Evolutionary conservation across 2,888 invertebrate species (phyloP), one percentile per base, ranked within the genome.

Genomic region (Cephus pygmeus): DNA sequence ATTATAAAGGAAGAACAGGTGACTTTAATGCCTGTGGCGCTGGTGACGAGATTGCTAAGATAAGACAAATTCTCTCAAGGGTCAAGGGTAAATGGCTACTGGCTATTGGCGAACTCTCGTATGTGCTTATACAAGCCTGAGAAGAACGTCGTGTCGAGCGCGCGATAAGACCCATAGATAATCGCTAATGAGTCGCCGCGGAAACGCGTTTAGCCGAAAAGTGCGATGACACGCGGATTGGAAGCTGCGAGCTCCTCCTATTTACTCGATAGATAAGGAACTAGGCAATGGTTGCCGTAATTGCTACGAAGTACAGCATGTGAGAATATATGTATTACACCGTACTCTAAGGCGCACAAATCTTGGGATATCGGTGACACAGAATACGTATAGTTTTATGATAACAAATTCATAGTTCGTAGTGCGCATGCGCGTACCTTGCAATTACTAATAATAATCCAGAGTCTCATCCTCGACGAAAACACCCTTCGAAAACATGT

Each of bases 361-460:
- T 23, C 6, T 9, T 1, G 15, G 6, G 15, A 40, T 6, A 40
- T 23, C 6, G 40, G 23, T 23, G 4, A 23, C 4, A 9, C 15
- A 0, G 15, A 6, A 15, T 1, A 0, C 4, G 4, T 6, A 15
- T 0, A 40, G 1, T 23, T 23, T 23, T 40, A 6, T 36, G 1
- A 36, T 36, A 15, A 15, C 1, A 36, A 36, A 36, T 36, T 36
- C 4, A 4, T 12, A 3, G n/a, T n/a, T n/a, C 12, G 12, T 12
- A 36, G 36, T 15, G 36, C 40, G 40, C 40, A 40, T 40, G 40
- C 40, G 40, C 40, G 15, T 12, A 40, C 40, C 15, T 40, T 40
- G 12, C 1, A 40, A 40, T 36, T 36, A 4, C 0, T 6, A 56
- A 56, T 23, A 56, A 56, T 6, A 56, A 56, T 56, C 4, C 40